A percentile compares a stretch with the other conserved stretches of the same genome.
Conservation (phyloP, 1,140 invertebrate species). For the Drosophila malerkotliana region DNA sequence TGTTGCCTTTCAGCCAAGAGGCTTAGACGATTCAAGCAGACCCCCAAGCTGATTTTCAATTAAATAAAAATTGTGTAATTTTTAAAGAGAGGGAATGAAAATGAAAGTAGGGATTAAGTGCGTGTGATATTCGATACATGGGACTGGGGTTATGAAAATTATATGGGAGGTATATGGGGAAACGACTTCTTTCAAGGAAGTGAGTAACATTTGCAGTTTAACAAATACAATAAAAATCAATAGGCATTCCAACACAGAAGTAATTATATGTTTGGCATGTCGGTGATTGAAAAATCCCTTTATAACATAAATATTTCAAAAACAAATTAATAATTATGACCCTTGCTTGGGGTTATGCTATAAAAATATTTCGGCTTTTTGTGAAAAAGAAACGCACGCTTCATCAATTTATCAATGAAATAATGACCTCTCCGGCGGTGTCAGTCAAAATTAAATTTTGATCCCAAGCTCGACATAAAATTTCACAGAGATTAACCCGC, state of each 20-base stretch:
- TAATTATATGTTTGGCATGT: constrained; percentile 27
- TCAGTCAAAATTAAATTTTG: constrained; percentile 53
- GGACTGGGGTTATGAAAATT: constrained; percentile 5
- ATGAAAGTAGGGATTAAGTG: constrained; percentile 63
- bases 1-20: constrained; percentile 24
- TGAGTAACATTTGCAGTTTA: not conserved
- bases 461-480: constrained; percentile 44
- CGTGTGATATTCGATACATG: constrained; percentile 45
- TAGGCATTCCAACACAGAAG: not conserved
- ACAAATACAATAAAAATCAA: not conserved
- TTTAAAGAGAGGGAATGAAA: constrained; percentile 49
- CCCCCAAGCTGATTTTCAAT: constrained; percentile 53
- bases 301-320: constrained; percentile 20
- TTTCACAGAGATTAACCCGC: constrained; percentile 66
- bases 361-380: constrained; percentile 22
- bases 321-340: constrained; percentile 22
- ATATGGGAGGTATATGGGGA: constrained; percentile 14
- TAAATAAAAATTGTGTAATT: constrained; percentile 72
- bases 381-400: constrained; percentile 47
- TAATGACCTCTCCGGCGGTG: constrained; percentile 57
- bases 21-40: constrained; percentile 54
- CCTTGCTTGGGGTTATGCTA: constrained; percentile 26
- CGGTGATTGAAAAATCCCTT: constrained; percentile 14
- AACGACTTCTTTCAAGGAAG: constrained; percentile 14
- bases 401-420: constrained; percentile 59